Evolutionary conservation across 2,888 invertebrate genomes (phyloP).

Genomic region (Drosophila bunnanda): DNA sequence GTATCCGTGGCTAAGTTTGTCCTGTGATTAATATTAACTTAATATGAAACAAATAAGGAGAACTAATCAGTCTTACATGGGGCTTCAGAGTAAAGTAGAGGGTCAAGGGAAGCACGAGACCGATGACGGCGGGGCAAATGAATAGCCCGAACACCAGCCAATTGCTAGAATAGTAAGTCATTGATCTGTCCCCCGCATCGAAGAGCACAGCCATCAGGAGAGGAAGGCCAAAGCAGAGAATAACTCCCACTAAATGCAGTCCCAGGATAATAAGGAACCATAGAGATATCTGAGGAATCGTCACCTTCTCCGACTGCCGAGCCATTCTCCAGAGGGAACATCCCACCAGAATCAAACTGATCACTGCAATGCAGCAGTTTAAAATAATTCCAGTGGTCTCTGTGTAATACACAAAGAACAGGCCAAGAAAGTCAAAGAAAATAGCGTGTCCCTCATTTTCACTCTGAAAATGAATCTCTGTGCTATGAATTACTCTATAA

Average conservation of each 20-base stretch:
- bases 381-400: slow-evolving; percentile 83
- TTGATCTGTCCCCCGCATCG: slow-evolving; percentile 83
- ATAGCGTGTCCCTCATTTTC: slow-evolving; percentile 85
- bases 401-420: slow-evolving; percentile 88
- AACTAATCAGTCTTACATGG: slow-evolving; percentile 58
- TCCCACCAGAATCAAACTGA: slow-evolving; percentile 78
- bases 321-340: slow-evolving; percentile 77
- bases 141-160: slow-evolving; percentile 85
- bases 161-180: slow-evolving; percentile 87
- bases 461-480: slow-evolving; percentile 65
- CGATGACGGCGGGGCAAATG: slow-evolving; percentile 81
- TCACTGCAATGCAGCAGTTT: slow-evolving; percentile 81
- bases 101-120: slow-evolving; percentile 72
- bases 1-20: slow-evolving; percentile 68
- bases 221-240: slow-evolving; percentile 78
- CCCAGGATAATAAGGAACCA: slow-evolving; percentile 54
- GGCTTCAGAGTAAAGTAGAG: slow-evolving; percentile 74
- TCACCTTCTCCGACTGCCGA: slow-evolving; percentile 50
- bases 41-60: fast-evolving
- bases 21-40: slow-evolving; percentile 50
- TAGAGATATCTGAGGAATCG: slow-evolving; percentile 58
- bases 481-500: too few species aligned
- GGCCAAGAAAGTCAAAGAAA: slow-evolving; percentile 90
- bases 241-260: slow-evolving; percentile 77
- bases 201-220: slow-evolving; percentile 82